Conservation (phyloP, 37 sponge, comb jelly and placozoan genomes). For the Lycopodina hypogea region DNA sequence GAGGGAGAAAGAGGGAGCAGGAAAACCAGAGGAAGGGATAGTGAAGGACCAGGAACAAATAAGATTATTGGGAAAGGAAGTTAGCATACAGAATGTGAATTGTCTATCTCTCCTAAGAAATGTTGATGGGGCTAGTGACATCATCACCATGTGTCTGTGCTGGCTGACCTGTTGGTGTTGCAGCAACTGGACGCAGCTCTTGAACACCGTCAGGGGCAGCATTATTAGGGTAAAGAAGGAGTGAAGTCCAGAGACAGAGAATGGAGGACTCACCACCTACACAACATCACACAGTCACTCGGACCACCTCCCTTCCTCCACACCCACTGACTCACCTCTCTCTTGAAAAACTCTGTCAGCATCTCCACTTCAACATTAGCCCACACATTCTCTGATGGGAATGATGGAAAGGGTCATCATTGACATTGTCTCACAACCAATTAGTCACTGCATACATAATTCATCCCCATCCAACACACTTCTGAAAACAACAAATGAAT, state of each 20-base stretch:
- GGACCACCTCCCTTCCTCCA: neutral
- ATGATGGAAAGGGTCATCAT: neutral
- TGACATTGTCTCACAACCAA: too few relatives aligned
- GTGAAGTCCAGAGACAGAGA: conserved; percentile 20
- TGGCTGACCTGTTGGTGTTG: conserved; percentile 57
- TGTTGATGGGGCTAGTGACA: neutral
- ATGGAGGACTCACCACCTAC: conserved; percentile 68
- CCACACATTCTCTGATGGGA: conserved; percentile 47
- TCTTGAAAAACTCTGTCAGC: conserved; percentile 51
- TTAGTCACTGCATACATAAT: too few relatives aligned
- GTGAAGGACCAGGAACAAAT: neutral
- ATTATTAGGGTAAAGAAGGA: conserved; percentile 53
- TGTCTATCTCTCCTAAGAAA: too few relatives aligned
- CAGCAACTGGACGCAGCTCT: conserved; percentile 64
- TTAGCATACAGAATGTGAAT: too few relatives aligned
- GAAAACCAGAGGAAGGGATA: neutral
- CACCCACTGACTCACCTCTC: conserved; percentile 42
- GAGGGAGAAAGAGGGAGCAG: neutral
- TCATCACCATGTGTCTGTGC: neutral
- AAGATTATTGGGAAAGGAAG: neutral
- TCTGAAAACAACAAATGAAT: too few relatives aligned
- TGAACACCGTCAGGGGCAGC: conserved; percentile 40
- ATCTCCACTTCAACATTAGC: conserved; percentile 39
- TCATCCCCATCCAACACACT: too few relatives aligned
- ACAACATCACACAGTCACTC: neutral